Percentiles rank a stretch among this genome's conserved stretches.
These are phyloP conservation scores for Rhinoderma darwinii DNA, from an alignment of 2,113 vertebrate genomes.

Conservation along the genomic window DNA sequence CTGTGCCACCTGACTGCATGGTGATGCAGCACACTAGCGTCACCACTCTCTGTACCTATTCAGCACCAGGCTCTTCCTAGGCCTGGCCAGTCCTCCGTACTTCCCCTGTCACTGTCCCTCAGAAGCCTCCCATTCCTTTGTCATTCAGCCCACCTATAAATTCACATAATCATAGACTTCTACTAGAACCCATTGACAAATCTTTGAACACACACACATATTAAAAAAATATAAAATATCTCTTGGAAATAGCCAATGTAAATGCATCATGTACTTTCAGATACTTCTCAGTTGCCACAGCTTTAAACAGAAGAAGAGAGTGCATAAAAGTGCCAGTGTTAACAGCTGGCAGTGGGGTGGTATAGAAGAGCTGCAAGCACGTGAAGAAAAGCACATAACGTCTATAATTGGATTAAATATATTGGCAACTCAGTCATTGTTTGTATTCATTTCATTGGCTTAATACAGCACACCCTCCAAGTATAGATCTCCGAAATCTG, in stretches of 20 bases:
- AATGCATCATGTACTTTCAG: neutral
- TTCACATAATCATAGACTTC: no score
- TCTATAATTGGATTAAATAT: conserved; percentile 28
- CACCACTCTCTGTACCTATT: no score
- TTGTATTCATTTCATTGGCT: conserved; percentile 27
- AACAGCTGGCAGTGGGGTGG: conserved; percentile 20
- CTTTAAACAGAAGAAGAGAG: neutral
- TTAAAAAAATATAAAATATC: neutral
- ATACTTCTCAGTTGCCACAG: neutral
- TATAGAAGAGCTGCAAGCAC: neutral
- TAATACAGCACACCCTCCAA: conserved; percentile 26
- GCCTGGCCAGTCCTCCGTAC: no score
- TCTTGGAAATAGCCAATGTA: neutral
- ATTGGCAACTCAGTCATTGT: conserved; percentile 16
- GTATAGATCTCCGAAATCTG: conserved; percentile 27
- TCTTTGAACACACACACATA: neutral
- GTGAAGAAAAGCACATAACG: conserved; percentile 26
- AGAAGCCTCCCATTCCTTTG: no score
- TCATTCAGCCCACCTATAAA: no score
- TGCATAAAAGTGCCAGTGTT: conserved; percentile 6
- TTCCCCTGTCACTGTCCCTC: no score
- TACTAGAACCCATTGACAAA: neutral
- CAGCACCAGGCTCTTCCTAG: no score
- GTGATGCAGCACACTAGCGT: no score
- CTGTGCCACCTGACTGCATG: no score